These are phyloP conservation scores for Pygoscelis antarcticus DNA, from an alignment of 2,113 vertebrate species.

Conservation along the genomic window DNA sequence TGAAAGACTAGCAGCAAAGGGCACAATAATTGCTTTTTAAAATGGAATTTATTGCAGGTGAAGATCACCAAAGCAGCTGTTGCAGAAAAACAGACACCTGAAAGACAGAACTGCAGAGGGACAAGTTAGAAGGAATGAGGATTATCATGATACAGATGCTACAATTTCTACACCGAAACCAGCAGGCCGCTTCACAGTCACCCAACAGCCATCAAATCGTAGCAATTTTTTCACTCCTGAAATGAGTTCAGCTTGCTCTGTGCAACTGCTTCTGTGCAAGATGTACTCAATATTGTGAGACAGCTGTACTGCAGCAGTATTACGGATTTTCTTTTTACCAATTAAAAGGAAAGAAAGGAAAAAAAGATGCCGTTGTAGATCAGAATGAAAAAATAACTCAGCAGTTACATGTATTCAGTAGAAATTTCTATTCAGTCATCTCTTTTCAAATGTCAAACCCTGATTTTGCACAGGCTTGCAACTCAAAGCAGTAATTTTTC, in stretches of 20 bases:
- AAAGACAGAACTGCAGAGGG: not conserved
- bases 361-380: not conserved
- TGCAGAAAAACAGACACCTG: not conserved
- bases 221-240: not conserved
- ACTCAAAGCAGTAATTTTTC: not conserved
- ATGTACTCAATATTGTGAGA: not conserved
- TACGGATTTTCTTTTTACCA: not conserved
- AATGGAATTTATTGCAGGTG: not conserved
- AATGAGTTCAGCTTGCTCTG: not conserved
- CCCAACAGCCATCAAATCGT: not conserved
- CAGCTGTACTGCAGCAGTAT: not conserved
- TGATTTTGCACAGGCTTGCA: not conserved
- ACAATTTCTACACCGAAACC: not conserved
- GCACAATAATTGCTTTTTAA: not conserved
- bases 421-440: not conserved
- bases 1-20: not conserved
- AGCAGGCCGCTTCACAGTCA: not conserved
- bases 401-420: not conserved
- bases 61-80: not conserved
- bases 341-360: not conserved
- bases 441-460: not conserved
- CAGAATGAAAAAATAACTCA: not conserved
- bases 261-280: not conserved
- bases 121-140: not conserved
- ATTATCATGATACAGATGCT: not conserved